phyloP scores from a whole-genome alignment of 2,113 vertebrate species.

The Boulengeromyrus knoepffleri region DNA sequence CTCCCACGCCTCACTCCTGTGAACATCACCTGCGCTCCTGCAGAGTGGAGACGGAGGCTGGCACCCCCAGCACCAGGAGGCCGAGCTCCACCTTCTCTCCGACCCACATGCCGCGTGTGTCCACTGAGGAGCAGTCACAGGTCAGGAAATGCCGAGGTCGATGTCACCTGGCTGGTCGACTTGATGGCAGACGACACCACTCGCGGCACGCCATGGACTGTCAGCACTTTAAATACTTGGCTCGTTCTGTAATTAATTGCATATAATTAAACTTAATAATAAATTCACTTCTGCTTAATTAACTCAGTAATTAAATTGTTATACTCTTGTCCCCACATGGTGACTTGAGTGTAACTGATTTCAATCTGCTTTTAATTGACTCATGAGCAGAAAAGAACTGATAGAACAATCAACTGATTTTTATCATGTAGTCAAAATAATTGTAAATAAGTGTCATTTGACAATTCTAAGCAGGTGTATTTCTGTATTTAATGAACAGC shows the following conservation, averaged over 20 bases:
- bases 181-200: background rate
- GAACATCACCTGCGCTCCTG: conserved; percentile 30
- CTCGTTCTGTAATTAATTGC: background rate
- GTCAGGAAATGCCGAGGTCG: conserved; percentile 44
- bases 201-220: background rate
- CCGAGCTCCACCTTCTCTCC: conserved; percentile 88
- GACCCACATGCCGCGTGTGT: conserved; percentile 74
- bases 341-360: background rate
- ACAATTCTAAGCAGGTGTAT: background rate
- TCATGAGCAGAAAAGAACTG: background rate
- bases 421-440: background rate
- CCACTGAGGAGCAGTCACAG: conserved; percentile 76
- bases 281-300: background rate
- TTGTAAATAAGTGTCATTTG: background rate
- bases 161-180: too few relatives aligned
- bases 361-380: background rate
- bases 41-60: conserved; percentile 60
- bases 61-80: conserved; percentile 56
- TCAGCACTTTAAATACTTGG: background rate
- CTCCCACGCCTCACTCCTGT: background rate
- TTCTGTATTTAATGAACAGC: background rate
- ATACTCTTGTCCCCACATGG: background rate
- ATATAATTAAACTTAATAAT: conserved; percentile 4
- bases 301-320: conserved; percentile 3
- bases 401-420: background rate